phyloP scores from a whole-genome alignment of 2,113 vertebrate species.

The Myrmecophaga tridactyla region DNA sequence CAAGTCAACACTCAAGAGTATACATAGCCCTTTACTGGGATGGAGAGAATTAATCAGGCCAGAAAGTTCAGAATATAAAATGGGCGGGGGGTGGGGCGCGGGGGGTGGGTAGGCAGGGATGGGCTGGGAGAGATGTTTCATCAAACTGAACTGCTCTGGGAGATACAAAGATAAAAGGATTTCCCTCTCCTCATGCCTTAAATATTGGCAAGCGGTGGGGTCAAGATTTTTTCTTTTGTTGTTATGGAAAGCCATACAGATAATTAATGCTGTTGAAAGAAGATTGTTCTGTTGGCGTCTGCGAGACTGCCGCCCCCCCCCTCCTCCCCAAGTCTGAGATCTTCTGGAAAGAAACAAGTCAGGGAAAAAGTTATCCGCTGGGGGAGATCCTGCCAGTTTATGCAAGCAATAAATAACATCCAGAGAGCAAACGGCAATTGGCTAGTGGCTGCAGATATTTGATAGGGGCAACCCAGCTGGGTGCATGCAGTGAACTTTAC shows the following conservation, averaged over 20 bases:
- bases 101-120: background rate
- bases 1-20: slow-evolving; percentile 78
- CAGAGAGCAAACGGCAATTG: slow-evolving; percentile 67
- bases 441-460: slow-evolving; percentile 47
- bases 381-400: slow-evolving; percentile 78
- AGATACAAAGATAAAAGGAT: slow-evolving; percentile 85
- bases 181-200: slow-evolving; percentile 80
- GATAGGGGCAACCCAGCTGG: background rate
- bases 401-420: slow-evolving; percentile 82
- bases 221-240: slow-evolving; percentile 86
- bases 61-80: slow-evolving; percentile 82
- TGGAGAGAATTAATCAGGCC: slow-evolving; percentile 85
- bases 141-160: slow-evolving; percentile 82
- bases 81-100: slow-evolving; percentile 26
- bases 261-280: slow-evolving; percentile 91
- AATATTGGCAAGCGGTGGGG: slow-evolving; percentile 86
- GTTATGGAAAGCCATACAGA: slow-evolving; percentile 87
- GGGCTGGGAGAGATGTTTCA: slow-evolving; percentile 68
- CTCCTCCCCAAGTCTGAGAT: slow-evolving; percentile 89
- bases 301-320: slow-evolving; percentile 84
- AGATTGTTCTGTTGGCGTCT: slow-evolving; percentile 86
- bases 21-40: slow-evolving; percentile 77
- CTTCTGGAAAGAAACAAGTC: slow-evolving; percentile 82
- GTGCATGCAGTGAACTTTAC: background rate
- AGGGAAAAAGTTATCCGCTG: slow-evolving; percentile 67